Evolutionary conservation across 2,113 vertebrate species (phyloP).

Genomic region (Heloderma charlesbogerti): DNA sequence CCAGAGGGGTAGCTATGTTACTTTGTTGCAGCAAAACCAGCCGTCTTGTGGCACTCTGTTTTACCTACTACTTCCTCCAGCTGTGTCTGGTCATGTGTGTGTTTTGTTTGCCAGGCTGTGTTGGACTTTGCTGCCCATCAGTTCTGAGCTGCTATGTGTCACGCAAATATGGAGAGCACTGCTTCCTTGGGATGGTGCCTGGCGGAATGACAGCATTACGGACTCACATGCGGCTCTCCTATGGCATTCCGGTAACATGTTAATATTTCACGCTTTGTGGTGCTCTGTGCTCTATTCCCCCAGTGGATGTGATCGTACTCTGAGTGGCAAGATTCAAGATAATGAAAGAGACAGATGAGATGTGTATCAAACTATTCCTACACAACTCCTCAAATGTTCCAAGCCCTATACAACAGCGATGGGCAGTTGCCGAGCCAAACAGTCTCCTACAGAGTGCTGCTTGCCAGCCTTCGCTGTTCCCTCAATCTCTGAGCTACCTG

Average conservation of each 20-base stretch:
- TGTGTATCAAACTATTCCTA: not conserved
- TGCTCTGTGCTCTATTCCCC: not conserved
- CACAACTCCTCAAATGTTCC: not conserved
- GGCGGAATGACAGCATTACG: slow-evolving; percentile 80
- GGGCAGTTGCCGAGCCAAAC: not conserved
- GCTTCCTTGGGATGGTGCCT: slow-evolving; percentile 72
- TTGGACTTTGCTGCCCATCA: not conserved
- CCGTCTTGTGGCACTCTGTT: too few species aligned
- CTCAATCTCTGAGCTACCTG: not conserved
- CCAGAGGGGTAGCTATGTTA: too few species aligned
- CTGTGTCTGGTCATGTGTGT: not conserved
- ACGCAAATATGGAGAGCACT: slow-evolving; percentile 55
- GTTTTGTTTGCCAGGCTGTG: not conserved
- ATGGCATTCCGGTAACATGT: slow-evolving; percentile 79
- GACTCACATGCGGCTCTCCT: slow-evolving; percentile 85
- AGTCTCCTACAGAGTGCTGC: too few species aligned
- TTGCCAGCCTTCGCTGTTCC: too few species aligned
- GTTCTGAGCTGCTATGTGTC: slow-evolving; percentile 12
- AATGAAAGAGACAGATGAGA: not conserved
- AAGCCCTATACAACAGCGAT: not conserved
- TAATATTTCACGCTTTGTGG: not conserved
- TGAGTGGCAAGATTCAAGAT: not conserved
- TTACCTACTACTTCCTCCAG: too few species aligned
- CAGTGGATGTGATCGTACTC: not conserved
- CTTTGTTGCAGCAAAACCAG: too few species aligned